phyloP scores from a whole-genome alignment of 2,888 invertebrate genomes.

The Apamea crenata region DNA sequence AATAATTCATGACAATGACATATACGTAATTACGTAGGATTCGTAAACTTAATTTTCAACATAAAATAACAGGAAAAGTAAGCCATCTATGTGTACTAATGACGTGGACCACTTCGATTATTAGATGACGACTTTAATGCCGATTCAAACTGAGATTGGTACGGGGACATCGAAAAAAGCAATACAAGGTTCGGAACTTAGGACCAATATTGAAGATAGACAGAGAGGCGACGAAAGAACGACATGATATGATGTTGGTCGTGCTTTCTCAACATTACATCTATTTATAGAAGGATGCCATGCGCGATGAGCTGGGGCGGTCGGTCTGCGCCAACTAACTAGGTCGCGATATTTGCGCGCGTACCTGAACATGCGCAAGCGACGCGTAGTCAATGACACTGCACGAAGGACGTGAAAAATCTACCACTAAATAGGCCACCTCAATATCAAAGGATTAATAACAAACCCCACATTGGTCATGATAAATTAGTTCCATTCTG shows the following conservation, averaged over 20 bases:
- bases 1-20: constrained; percentile 10
- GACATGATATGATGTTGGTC: constrained; percentile 63
- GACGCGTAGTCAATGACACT: constrained; percentile 74
- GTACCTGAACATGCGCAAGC: constrained; percentile 74
- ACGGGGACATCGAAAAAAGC: neutral
- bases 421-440: constrained; percentile 68
- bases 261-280: constrained; percentile 82
- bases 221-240: constrained; percentile 52
- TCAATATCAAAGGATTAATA: constrained; percentile 65
- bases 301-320: constrained; percentile 77
- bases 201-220: constrained; percentile 33
- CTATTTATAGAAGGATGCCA: constrained; percentile 83
- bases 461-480: constrained; percentile 54
- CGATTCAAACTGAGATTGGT: constrained; percentile 1
- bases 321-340: constrained; percentile 78
- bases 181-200: constrained; percentile 6
- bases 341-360: constrained; percentile 85
- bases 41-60: constrained; percentile 7
- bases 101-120: constrained; percentile 19
- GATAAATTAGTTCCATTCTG: constrained; percentile 65
- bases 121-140: neutral
- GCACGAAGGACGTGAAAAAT: constrained; percentile 72
- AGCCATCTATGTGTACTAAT: neutral
- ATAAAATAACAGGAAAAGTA: constrained; percentile 27
- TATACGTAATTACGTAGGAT: neutral